Evolutionary conservation across 2,113 vertebrate genomes (phyloP), one percentile per base, ranked within the genome.

Genomic region (Alaudala cheleensis): DNA sequence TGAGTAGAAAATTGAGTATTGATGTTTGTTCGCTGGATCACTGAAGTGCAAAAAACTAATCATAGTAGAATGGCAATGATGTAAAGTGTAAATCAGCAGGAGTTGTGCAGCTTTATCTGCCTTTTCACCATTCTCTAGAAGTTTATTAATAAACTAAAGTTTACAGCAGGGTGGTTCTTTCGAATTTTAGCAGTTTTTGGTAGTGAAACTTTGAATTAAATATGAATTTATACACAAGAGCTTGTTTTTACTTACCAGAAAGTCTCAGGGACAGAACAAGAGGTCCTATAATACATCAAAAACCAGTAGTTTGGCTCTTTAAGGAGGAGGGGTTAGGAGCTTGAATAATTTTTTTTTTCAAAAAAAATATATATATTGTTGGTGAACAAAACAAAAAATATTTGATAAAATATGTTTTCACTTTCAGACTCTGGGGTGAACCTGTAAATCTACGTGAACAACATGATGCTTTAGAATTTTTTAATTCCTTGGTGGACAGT

Each of bases 401-500:
- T 40, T 71, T 95, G 29, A 84, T 51, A 70, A 42, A 93, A 23
- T 95, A 23, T 94, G 39, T 54, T 97, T 97, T 76, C 65, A 42
- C 88, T 97, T 95, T 93, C 94, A 99, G 99, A 97, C 99, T 99
- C 96, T 99, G 99, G 99, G 99, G 99, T 95, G 99, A 99, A 91
- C 99, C 99, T 77, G 99, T 99, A 90, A 99, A 99, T 96, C 98
- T 99, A 22, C 98, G 99, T 94, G 99, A 99, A 95, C 99, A 99
- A 90, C 99, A 99, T 13, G 99, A 99, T 94, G 99, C 99, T 90
- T 98, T 99, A 97, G 99, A 99, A 97, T 99, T 99, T 97, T 99
- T 99, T 97, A 99, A 99, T 98, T 99, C 99, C 4, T 97, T 99
- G 96, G 99, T 99, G 96, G 99, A 99, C 97, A 99, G 99, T 98